phyloP scores from a whole-genome alignment of 2,113 vertebrate species.

The Setophaga coronata region DNA sequence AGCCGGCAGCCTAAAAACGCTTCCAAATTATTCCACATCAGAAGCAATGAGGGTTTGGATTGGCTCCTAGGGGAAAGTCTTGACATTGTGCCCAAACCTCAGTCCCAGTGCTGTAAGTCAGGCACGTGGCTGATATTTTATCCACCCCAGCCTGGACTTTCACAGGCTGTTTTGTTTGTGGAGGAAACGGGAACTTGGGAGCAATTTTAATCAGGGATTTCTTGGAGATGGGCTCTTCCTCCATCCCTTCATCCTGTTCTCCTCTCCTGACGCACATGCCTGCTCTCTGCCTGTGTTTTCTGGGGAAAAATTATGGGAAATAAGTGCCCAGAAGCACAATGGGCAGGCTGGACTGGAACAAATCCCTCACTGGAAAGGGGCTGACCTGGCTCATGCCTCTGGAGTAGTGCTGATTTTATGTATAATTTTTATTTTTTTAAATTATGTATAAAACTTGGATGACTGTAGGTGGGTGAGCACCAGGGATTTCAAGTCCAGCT shows the following conservation, averaged over 20 bases:
- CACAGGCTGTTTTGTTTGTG: neutral
- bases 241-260: neutral
- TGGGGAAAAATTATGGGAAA: neutral
- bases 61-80: constrained; percentile 53
- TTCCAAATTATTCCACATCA: constrained; percentile 53
- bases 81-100: constrained; percentile 71
- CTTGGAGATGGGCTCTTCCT: neutral
- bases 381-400: neutral
- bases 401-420: neutral
- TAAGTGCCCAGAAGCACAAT: accelerated
- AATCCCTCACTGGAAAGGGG: neutral
- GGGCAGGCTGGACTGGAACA: neutral
- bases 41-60: constrained; percentile 37
- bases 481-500: neutral
- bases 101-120: constrained; percentile 49
- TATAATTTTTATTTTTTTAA: neutral
- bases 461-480: neutral
- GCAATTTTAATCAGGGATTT: neutral
- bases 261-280: neutral
- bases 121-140: constrained; percentile 63
- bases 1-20: constrained; percentile 28
- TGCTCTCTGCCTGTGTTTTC: accelerated
- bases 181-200: neutral
- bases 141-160: neutral
- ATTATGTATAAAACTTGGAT: neutral